These are phyloP conservation scores for Eriosoma lanigerum DNA, from an alignment of 1,140 invertebrate species.

Conservation along the genomic window DNA sequence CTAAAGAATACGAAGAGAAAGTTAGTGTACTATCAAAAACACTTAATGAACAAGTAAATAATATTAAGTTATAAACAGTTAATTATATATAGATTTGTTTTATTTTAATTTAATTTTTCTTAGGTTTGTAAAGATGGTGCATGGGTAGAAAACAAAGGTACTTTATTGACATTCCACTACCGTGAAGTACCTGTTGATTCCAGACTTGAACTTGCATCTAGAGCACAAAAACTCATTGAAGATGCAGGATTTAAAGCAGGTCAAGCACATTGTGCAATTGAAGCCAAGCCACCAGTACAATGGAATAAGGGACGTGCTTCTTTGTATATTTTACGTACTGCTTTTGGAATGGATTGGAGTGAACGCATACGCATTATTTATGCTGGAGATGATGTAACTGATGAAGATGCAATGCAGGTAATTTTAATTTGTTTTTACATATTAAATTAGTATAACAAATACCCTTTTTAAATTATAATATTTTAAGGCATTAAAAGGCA, in stretches of 20 bases:
- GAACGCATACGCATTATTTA: conserved; percentile 88
- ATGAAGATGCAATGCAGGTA: conserved; percentile 89
- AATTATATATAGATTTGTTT: background rate
- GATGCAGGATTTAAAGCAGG: conserved; percentile 75
- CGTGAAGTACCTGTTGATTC: conserved; percentile 74
- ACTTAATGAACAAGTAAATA: conserved; percentile 74
- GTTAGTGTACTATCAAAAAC: conserved; percentile 77
- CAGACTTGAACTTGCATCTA: conserved; percentile 66
- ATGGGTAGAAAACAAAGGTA: conserved; percentile 90
- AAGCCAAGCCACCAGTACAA: conserved; percentile 83
- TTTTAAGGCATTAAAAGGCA: conserved; percentile 76
- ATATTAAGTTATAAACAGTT: background rate
- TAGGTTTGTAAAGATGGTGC: conserved; percentile 79
- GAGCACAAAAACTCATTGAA: conserved; percentile 72
- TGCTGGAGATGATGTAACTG: conserved; percentile 84
- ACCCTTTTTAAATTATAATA: background rate
- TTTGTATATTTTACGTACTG: conserved; percentile 84
- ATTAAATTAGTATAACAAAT: background rate
- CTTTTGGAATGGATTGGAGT: conserved; percentile 88
- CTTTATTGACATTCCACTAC: conserved; percentile 84
- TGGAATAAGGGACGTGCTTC: conserved; percentile 90
- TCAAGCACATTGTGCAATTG: conserved; percentile 78
- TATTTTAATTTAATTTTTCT: too few relatives aligned
- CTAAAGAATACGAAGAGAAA: conserved; percentile 79
- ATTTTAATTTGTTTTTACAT: conserved; percentile 55